Base-by-base conservation (phyloP, 1,140 invertebrate genomes). In the Tenebrio molitor region DNA sequence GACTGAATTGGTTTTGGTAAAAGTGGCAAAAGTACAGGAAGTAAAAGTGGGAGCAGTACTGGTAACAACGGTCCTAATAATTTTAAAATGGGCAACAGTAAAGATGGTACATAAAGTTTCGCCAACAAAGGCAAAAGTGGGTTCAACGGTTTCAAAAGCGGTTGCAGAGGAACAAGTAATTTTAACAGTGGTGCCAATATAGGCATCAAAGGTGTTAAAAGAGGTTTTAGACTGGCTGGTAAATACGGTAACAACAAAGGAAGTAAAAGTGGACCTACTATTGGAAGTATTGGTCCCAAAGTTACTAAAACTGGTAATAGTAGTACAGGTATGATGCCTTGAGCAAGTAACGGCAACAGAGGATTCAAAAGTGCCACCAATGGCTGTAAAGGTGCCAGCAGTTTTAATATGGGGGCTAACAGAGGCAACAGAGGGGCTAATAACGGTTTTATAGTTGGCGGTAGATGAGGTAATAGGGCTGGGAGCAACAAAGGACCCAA, bases 1-100 rank as follows among this genome's bases (percentile, higher is more conserved):
- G 15, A 3, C 12, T 50, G 44, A 50, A 50, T 7, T 3, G 44
- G 44, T 50, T 50, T 50, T 10, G 44, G 44, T 19, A 50, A 19
- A 0, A 50, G 44, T 19, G 44, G 44, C 2, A 50, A 17, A 10
- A 50, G 19, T 17, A 21, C 23, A 1, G 44, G 44, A 21, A 50
- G 12, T 8, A 50, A 12, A 0, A 19, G 44, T 1, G 16, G 7
- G 12, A 50, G 19, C 16, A 1, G 44, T 7, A 19, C 16, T 4
- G 19, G n/a, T 50, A 50, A 50, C 10, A 17, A 14, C n/a, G n/a
- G n/a, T n/a, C n/a, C n/a, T n/a, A n/a, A n/a, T n/a, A n/a, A n/a
- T n/a, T n/a, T n/a, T n/a, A n/a, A n/a, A n/a, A n/a, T n/a, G n/a
- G n/a, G n/a, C n/a, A n/a, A n/a, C n/a, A n/a, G n/a, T n/a, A n/a